Base-by-base conservation (phyloP, 2,113 vertebrate genomes). In the Chaenogobius annularis region DNA sequence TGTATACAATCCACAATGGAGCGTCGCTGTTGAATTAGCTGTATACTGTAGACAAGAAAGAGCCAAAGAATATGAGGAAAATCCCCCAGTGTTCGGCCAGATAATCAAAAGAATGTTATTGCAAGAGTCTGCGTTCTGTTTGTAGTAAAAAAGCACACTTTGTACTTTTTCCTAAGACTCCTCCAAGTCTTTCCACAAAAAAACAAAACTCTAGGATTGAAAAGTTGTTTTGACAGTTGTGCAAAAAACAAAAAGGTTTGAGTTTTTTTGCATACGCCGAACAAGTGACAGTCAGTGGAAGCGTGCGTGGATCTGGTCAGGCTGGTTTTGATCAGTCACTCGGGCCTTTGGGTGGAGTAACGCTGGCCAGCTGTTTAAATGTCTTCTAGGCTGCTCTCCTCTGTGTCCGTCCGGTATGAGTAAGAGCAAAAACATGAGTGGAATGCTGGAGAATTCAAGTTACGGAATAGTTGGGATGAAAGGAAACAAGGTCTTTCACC, bases 331-430 rank as follows among this genome's bases (percentile, higher is more conserved):
- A 69, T 82, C 72, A 73, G 63, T 15, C n/a, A 47, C 48, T 58
- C 12, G 12, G 22, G 55, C 48, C 47, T 63, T 43, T 3, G 72
- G 68, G 77, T 31, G 54, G 37, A 78, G 50, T 72, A 69, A 82
- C 64, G 54, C 23, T 5, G 26, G 59, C 85, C 88, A 85, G 85
- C 81, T 88, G 87, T 85, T 86, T 68, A 76, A 85, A 85, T 83
- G 80, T 69, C 47, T 81, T 90, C 79, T 89, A 91, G 86, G 85
- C 68, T 20, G 26, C n/a, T 12, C 17, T 66, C 56, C 77, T 12
- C 75, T 64, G 55, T 23, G 6, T 66, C 70, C 19, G 4, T 68
- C 74, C 65, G 58, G 76, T 69, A 68, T 75, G 79, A 85, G 70
- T 81, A 73, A 82, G 66, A 44, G 77, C 31, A 40, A 58, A 80